These are phyloP conservation scores for Caenorhabditis becei DNA, from an alignment of 2,888 invertebrate species.

Conservation along the genomic window DNA sequence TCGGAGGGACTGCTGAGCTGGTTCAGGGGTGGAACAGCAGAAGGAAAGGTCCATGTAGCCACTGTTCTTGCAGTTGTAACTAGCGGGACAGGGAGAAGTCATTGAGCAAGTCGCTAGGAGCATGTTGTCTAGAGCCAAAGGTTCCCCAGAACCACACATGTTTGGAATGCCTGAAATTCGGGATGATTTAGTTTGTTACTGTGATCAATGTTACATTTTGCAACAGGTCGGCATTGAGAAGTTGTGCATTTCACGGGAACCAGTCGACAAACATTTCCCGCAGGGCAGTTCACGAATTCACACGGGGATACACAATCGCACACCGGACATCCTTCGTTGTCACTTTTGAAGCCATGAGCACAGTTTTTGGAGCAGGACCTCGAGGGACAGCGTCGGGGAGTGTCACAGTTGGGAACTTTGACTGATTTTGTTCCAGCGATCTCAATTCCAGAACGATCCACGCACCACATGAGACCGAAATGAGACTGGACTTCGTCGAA, in stretches of 20 bases:
- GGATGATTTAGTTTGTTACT: no score
- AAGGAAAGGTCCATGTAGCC: slow-evolving; percentile 72
- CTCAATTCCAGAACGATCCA: slow-evolving; percentile 73
- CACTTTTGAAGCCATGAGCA: slow-evolving; percentile 62
- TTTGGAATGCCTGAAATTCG: slow-evolving; percentile 69
- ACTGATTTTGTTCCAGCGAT: slow-evolving; percentile 71
- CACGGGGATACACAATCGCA: slow-evolving; percentile 77
- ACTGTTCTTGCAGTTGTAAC: slow-evolving; percentile 73
- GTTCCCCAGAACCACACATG: slow-evolving; percentile 73
- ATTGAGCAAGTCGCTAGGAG: slow-evolving; percentile 69
- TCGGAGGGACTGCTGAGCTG: slow-evolving; percentile 45
- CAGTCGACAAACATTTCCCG: slow-evolving; percentile 72
- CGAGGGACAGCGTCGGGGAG: slow-evolving; percentile 69
- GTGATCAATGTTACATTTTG: slow-evolving; percentile 62
- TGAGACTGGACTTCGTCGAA: slow-evolving; percentile 73
- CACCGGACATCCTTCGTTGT: slow-evolving; percentile 75
- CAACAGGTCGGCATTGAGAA: slow-evolving; percentile 64
- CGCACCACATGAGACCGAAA: slow-evolving; percentile 77
- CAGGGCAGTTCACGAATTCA: slow-evolving; percentile 72
- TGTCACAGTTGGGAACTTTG: slow-evolving; percentile 69
- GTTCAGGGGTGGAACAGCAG: slow-evolving; percentile 73
- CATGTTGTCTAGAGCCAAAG: slow-evolving; percentile 60
- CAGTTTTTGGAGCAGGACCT: slow-evolving; percentile 70
- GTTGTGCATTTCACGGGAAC: slow-evolving; percentile 69
- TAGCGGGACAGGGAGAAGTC: slow-evolving; percentile 71